Conservation (phyloP, 2,113 vertebrate species). For the Mesoclemmys tuberculata region DNA sequence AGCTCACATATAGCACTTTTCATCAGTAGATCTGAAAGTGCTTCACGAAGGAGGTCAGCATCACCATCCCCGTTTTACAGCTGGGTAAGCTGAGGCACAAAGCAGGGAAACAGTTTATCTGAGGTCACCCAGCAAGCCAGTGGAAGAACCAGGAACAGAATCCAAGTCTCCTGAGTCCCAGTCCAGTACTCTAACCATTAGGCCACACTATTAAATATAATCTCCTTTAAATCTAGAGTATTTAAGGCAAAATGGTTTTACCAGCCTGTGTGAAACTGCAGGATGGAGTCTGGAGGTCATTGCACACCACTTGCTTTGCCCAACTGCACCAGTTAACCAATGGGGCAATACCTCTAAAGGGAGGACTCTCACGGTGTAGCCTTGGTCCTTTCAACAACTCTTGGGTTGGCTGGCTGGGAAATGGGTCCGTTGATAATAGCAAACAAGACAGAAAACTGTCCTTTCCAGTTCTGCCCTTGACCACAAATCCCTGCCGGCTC, state of each 20-base stretch:
- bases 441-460: not conserved
- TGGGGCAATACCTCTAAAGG: not conserved
- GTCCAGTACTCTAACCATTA: not conserved
- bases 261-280: not conserved
- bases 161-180: not conserved
- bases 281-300: not conserved
- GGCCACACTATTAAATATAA: not conserved
- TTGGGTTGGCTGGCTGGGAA: not conserved
- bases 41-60: not conserved
- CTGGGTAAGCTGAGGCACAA: not conserved
- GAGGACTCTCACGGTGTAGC: not conserved
- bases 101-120: not conserved
- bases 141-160: not conserved
- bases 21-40: not conserved
- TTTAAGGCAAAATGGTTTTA: not conserved
- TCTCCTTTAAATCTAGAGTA: not conserved
- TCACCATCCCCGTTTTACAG: not conserved
- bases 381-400: not conserved
- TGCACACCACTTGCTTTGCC: not conserved
- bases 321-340: not conserved
- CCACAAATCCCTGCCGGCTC: not conserved
- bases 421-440: not conserved
- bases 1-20: not conserved
- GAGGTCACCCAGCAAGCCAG: not conserved
- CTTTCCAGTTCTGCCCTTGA: not conserved